phyloP scores from a whole-genome alignment of 2,797 vertebrate genomes.

The Hippocampus kuda region DNA sequence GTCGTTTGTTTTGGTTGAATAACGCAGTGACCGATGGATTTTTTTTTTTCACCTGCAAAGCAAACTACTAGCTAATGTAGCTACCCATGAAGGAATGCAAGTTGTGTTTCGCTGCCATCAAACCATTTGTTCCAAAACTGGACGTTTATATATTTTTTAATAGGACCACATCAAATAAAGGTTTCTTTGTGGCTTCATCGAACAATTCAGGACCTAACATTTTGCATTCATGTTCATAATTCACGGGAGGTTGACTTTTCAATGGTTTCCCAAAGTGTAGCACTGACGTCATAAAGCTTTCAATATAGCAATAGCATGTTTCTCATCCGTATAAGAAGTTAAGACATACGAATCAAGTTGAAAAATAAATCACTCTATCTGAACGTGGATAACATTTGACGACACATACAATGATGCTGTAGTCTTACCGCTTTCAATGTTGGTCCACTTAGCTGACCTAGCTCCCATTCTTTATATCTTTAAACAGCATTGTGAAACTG shows the following conservation, averaged over 20 bases:
- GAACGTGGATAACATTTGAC: too few relatives aligned
- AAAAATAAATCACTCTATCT: too few relatives aligned
- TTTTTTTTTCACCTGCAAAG: slow-evolving; percentile 43
- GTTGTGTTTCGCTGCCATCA: neutral
- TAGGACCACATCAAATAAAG: neutral
- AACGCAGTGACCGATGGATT: slow-evolving; percentile 35
- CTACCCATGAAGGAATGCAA: neutral
- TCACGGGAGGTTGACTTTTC: neutral
- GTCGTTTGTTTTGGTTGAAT: slow-evolving; percentile 51
- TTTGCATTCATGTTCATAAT: neutral
- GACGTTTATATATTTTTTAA: neutral
- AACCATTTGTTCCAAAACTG: neutral
- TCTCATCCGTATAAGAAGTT: neutral
- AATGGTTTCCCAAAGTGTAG: neutral
- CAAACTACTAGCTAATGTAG: slow-evolving; percentile 13
- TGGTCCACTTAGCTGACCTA: too few relatives aligned
- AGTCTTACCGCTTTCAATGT: too few relatives aligned
- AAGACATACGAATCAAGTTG: neutral
- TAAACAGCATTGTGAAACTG: too few relatives aligned
- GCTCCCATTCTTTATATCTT: too few relatives aligned
- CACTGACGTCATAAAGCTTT: neutral
- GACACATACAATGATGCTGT: too few relatives aligned
- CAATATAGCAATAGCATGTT: neutral
- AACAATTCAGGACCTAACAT: neutral
- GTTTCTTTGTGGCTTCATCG: slow-evolving; percentile 9